Conservation (phyloP, 2,888 invertebrate genomes). For the Drosophila anomalata region DNA sequence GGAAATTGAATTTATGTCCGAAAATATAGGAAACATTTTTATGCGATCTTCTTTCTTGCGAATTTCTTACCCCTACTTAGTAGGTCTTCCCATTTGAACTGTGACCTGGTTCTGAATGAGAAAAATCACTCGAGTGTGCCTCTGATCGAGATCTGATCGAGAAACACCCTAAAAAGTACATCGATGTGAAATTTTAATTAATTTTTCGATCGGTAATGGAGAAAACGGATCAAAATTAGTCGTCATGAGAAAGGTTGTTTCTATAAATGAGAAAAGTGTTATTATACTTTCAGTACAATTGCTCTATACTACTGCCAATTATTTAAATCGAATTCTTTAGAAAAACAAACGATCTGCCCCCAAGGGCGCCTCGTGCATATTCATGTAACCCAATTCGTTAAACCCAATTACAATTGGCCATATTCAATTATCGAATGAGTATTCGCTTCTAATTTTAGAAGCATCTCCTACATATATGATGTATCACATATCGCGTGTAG, state of each 20-base stretch:
- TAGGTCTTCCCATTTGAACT: slow-evolving; percentile 55
- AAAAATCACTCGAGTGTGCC: slow-evolving; percentile 69
- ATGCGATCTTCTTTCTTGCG: slow-evolving; percentile 44
- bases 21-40: slow-evolving; percentile 53
- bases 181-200: slow-evolving; percentile 65
- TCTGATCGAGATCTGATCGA: slow-evolving; percentile 17
- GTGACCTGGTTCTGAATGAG: slow-evolving; percentile 52
- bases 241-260: slow-evolving; percentile 11
- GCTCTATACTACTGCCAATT: not conserved
- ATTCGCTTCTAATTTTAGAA: slow-evolving; percentile 57
- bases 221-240: not conserved
- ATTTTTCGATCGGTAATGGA: slow-evolving; percentile 17
- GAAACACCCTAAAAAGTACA: slow-evolving; percentile 45
- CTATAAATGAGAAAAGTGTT: not conserved
- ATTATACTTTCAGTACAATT: not conserved
- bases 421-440: slow-evolving; percentile 57
- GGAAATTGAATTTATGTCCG: slow-evolving; percentile 43
- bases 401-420: slow-evolving; percentile 49
- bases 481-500: slow-evolving; percentile 37
- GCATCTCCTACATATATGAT: slow-evolving; percentile 25
- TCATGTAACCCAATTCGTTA: slow-evolving; percentile 42
- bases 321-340: not conserved
- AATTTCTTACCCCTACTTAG: slow-evolving; percentile 46
- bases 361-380: slow-evolving; percentile 20
- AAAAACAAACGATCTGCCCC: slow-evolving; percentile 21